A percentile compares a stretch with the other conserved stretches of the same genome.
Evolutionary conservation across 2,113 vertebrate genomes (phyloP).

Genomic region (Speoplatyrhinus poulsoni): DNA sequence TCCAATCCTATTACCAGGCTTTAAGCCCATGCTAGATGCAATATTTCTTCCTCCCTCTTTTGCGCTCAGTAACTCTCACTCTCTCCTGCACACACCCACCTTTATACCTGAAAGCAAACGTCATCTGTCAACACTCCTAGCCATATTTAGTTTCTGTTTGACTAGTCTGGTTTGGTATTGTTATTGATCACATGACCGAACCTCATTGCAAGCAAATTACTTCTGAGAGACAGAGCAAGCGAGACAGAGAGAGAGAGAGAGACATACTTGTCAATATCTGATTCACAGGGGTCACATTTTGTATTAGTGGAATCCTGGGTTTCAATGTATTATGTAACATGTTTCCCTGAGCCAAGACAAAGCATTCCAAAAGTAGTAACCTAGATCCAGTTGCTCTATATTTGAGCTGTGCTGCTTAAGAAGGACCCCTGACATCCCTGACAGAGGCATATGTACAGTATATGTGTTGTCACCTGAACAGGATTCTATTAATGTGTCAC

Average conservation of each 20-base stretch:
- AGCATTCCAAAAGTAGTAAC: slow-evolving; percentile 50
- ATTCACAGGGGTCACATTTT: slow-evolving; percentile 16
- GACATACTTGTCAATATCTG: not conserved
- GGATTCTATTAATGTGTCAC: slow-evolving; percentile 1
- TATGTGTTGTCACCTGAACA: not conserved
- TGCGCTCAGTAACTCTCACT: not conserved
- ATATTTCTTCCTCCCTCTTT: not conserved
- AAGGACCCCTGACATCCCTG: slow-evolving; percentile 39
- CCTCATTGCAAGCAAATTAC: not conserved
- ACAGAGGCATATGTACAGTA: slow-evolving; percentile 18
- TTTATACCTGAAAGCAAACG: slow-evolving; percentile 28
- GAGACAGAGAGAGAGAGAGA: not conserved
- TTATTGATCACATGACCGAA: not conserved
- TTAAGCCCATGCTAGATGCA: slow-evolving; percentile 11
- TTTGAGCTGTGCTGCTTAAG: slow-evolving; percentile 48
- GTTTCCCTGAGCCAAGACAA: slow-evolving; percentile 50
- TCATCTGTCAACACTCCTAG: slow-evolving; percentile 25
- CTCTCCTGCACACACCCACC: not conserved
- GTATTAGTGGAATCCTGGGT: slow-evolving; percentile 24
- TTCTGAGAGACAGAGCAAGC: too few relatives aligned
- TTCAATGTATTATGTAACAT: slow-evolving; percentile 59
- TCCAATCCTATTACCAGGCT: slow-evolving; percentile 22
- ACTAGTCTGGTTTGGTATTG: slow-evolving; percentile 28
- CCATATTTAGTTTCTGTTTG: slow-evolving; percentile 25
- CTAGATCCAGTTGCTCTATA: slow-evolving; percentile 17